Base-by-base conservation (phyloP, 2,888 invertebrate species). In the Lasioglossum oenotherae region DNA sequence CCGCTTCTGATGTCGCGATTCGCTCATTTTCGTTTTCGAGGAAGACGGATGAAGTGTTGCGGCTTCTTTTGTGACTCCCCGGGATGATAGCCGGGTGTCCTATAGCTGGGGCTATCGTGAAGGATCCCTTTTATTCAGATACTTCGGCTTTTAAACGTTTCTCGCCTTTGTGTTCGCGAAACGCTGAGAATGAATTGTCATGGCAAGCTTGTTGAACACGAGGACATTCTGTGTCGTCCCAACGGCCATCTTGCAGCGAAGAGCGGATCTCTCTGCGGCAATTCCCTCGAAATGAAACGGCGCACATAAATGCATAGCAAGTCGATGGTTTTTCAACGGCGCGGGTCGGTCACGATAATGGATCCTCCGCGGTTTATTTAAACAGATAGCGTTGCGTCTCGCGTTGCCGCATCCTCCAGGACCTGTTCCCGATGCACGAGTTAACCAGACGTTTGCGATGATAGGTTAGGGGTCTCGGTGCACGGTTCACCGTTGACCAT, bases 401-500 rank as follows among this genome's bases (percentile, higher is more conserved):
- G 81, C 71, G 69, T 71, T 16, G 35, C 67, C 81, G 69, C 74
- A 79, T 74, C 74, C 71, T 35, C 31, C 75, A 38, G 80, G 74
- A 46, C 71, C 82, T 74, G 49, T 82, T 81, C 80, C 79, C 85
- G 64, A 74, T 67, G 82, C 84, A 79, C 82, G 89, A 88, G 89
- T 87, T 90, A 89, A 91, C 87, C 92, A 90, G 92, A 92, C 91
- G 84, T 88, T 89, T 80, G 90, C 92, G 92, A 93, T 93, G 92
- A 93, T 92, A 91, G 93, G 91, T 93, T 92, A 87, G 88, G 82
- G 86, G 89, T 88, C 88, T 80, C 75, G 89, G 76, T 86, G 88
- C 87, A 81, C 73, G 87, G 88, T 88, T 90, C 82, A 83, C 84
- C 89, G 90, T 92, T 89, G 91, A 91, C 91, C 91, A 85, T 92